phyloP scores from a whole-genome alignment of 2,888 invertebrate genomes.

The Taphrorychus bicolor region DNA sequence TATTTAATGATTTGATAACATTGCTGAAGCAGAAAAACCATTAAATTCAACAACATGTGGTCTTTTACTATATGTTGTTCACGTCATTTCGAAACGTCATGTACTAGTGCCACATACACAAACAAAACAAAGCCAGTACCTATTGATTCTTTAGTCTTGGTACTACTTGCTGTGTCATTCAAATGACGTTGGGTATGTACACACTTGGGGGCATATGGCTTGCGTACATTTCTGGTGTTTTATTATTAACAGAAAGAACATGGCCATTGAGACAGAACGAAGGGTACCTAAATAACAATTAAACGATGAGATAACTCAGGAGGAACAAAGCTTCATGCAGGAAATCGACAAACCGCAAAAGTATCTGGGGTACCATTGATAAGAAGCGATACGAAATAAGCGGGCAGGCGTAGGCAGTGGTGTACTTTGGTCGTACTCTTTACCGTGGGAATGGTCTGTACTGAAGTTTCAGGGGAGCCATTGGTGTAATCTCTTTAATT shows the following conservation, averaged over 20 bases:
- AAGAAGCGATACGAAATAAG: slow-evolving; percentile 17
- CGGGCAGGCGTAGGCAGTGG: slow-evolving; percentile 7
- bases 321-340: slow-evolving; percentile 1
- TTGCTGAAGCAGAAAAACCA: neutral
- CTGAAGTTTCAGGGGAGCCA: neutral
- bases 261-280: neutral
- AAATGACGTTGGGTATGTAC: slow-evolving; percentile 21
- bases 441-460: slow-evolving; percentile 19
- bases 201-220: slow-evolving; percentile 27
- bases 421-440: slow-evolving; percentile 13
- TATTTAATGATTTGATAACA: neutral
- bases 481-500: slow-evolving; percentile 1
- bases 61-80: neutral
- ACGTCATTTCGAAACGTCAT: slow-evolving; percentile 6
- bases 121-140: slow-evolving; percentile 27
- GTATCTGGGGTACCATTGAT: slow-evolving; percentile 12
- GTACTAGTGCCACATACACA: slow-evolving; percentile 25
- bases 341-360: slow-evolving; percentile 18
- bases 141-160: slow-evolving; percentile 31
- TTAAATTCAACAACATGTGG: neutral
- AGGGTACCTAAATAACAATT: neutral
- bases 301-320: neutral
- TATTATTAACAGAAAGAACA: neutral
- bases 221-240: neutral
- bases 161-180: slow-evolving; percentile 30